phyloP scores from a whole-genome alignment of 2,113 vertebrate genomes.

The Ciconia stormi region DNA sequence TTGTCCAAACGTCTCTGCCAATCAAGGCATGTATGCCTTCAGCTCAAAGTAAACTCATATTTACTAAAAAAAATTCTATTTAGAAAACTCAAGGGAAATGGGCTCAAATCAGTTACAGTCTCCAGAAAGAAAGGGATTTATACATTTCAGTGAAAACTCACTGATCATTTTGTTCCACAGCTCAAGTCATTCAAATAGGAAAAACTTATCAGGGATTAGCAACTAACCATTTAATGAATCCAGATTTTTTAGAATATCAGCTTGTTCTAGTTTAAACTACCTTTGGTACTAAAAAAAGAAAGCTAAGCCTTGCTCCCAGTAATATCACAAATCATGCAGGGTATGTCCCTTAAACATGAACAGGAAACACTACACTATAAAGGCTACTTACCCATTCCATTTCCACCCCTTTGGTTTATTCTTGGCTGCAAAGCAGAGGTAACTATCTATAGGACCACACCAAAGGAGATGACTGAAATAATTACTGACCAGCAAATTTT shows the following conservation, averaged over 20 bases:
- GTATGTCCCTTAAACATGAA: background rate
- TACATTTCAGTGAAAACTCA: background rate
- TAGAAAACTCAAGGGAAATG: background rate
- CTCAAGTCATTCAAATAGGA: accelerated
- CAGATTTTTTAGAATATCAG: background rate
- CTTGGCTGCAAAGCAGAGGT: background rate
- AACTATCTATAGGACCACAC: background rate
- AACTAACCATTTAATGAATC: background rate
- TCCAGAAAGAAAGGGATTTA: background rate
- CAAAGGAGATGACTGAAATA: background rate
- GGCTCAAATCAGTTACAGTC: background rate
- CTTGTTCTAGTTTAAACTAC: background rate
- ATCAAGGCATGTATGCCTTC: background rate
- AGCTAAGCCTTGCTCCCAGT: background rate
- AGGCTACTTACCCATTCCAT: background rate
- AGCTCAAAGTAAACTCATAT: background rate
- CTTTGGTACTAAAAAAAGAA: background rate
- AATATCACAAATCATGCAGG: background rate
- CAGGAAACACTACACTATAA: background rate
- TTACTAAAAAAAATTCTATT: background rate
- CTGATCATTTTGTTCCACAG: background rate
- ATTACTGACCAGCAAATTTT: background rate
- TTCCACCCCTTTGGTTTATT: background rate
- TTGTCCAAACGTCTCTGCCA: background rate
- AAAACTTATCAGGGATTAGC: background rate